Evolutionary conservation across 2,888 invertebrate species (phyloP).

Genomic region (Rotaria magnacalcarata): DNA sequence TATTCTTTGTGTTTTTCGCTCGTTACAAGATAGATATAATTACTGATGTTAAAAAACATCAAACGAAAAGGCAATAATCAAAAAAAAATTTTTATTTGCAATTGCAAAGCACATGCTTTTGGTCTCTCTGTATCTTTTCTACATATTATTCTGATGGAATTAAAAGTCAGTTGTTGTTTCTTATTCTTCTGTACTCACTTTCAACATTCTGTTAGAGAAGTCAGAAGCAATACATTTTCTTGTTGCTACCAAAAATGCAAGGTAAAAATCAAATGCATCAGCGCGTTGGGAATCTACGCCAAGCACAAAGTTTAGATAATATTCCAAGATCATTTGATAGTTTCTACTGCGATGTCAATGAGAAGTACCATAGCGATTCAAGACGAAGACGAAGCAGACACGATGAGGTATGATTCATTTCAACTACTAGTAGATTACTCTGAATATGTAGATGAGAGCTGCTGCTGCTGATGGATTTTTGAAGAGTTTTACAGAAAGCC

Average conservation of each 20-base stretch:
- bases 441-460: background rate
- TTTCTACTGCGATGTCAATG: constrained; percentile 10
- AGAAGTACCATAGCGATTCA: constrained; percentile 17
- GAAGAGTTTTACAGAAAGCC: background rate
- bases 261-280: background rate
- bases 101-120: background rate
- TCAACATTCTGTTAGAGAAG: constrained; percentile 19
- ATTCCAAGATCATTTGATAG: background rate
- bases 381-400: background rate
- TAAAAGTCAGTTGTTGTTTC: background rate
- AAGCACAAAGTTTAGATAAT: constrained; percentile 24
- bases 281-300: background rate
- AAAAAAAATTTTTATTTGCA: background rate
- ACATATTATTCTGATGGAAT: background rate
- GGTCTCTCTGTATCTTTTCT: background rate
- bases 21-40: too few species aligned
- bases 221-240: constrained; percentile 8
- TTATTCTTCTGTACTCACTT: background rate
- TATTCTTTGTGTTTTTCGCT: too few species aligned
- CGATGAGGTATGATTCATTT: constrained; percentile 2
- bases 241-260: background rate
- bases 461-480: background rate
- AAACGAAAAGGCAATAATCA: background rate
- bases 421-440: background rate
- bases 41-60: background rate